Evolutionary conservation across 1,140 invertebrate species (phyloP), one percentile per base, ranked within the genome.

Genomic region (Drosophila leontia): DNA sequence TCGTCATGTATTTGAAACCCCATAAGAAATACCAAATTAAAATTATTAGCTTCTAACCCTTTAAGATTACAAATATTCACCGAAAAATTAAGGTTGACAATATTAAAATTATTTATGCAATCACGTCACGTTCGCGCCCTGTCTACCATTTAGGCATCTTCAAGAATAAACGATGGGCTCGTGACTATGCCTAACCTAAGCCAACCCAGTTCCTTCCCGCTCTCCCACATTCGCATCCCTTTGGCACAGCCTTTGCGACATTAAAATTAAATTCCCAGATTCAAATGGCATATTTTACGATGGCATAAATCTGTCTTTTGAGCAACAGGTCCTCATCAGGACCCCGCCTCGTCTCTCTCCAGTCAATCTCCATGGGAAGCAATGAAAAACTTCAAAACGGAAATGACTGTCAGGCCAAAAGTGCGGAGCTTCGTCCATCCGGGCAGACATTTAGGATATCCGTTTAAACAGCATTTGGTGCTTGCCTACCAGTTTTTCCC

Each of bases 331-430:
- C 50, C 47, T 26, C 71, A 59, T 69, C 70, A 53, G 45, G 13
- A 56, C 15, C 29, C 60, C 56, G 23, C 4, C 32, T 19, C 64
- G 35, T 29, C 37, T 34, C 29, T 3, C 35, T 13, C 17, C 42
- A 23, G 48, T 19, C 39, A 42, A 65, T 67, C 72, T 41, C 63
- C 44, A 57, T 48, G 48, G 69, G 65, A 78, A 80, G 60, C 72
- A 72, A 70, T 80, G 81, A 68, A 69, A 84, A 80, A 80, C 68
- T 77, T 60, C 39, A 4, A 41, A 86, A 85, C 82, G 82, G 82
- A 85, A 85, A 78, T 85, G 75, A 75, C 65, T 78, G 78, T 70
- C 75, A 81, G 82, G 64, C 78, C 75, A 81, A 80, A 85, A 80
- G 68, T 74, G 51, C 34, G 68, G 68, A 71, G 68, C 65, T 47